Evolutionary conservation across 2,113 vertebrate genomes (phyloP), one percentile per base, ranked within the genome.

Genomic region (Channa maculata): DNA sequence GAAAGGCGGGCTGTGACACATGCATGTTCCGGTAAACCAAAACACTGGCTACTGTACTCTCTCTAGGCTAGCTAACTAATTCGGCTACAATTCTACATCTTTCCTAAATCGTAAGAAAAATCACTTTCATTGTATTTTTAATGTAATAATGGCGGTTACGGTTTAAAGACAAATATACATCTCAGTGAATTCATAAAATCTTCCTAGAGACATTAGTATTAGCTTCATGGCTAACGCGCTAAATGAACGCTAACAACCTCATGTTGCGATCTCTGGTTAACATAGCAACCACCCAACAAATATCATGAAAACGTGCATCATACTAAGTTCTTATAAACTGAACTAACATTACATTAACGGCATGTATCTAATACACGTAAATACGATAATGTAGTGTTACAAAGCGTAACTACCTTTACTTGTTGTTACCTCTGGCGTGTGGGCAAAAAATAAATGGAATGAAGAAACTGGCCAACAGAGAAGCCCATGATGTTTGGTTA

Each of bases 1-100:
- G 60, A 84, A 83, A 79, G 78, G 87, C 90, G 88, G 80, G 84
- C 72, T 75, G 45, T 82, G 86, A 87, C 73, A 69, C 74, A 77
- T 24, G 24, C 11, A 0, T 33, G 10, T 83, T 84, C 85, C 76
- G 48, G 58, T 78, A 46, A 57, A 14, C 45, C 82, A 69, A 24
- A 64, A 76, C 58, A 79, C 11, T 1, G 13, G 34, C 57, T 57
- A 1, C 50, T 49, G n/a, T 6, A 2, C 2, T 13, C 12, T n/a
- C 8, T 5, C 6, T 24, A 24, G 24, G 24, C 24, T 24, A 34
- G 63, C 10, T 55, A 64, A 41, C 41, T 51, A 46, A 46, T 6
- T 6, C 38, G 10, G 55, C 62, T 0, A 71, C 57, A 38, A 5
- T 5, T 5, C 3, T 1, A 0, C 6, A 6, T 4, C 65, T 6